Percentiles rank a stretch among this genome's conserved stretches.
Conservation (phyloP, 2,797 vertebrate species). For the Linurgus olivaceus region DNA sequence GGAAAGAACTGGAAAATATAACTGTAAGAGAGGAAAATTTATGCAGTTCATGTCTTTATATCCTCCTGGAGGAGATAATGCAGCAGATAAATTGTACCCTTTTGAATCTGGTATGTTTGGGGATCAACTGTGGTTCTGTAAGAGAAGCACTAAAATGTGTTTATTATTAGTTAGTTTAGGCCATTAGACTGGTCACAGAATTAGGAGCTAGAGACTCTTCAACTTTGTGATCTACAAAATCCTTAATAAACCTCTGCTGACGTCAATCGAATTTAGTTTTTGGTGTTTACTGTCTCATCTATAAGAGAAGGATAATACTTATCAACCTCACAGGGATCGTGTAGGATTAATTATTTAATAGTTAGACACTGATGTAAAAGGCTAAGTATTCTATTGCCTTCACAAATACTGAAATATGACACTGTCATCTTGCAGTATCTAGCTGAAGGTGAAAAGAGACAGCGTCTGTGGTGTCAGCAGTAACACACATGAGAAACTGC, state of each 20-base stretch:
- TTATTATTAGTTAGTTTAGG: background rate
- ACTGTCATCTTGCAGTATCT: background rate
- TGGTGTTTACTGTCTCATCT: background rate
- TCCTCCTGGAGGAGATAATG: background rate
- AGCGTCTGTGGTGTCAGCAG: background rate
- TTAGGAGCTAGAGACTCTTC: background rate
- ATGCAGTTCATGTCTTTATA: background rate
- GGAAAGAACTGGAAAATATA: background rate
- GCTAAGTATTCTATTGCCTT: background rate
- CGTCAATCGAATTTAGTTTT: background rate
- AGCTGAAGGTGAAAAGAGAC: background rate
- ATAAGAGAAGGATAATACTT: constrained; percentile 24
- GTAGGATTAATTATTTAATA: constrained; percentile 43
- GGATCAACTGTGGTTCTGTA: background rate
- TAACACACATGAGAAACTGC: background rate
- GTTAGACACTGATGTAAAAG: background rate
- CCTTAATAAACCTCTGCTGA: background rate
- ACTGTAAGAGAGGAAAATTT: background rate
- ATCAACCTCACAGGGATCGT: background rate
- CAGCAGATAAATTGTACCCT: background rate
- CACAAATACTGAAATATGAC: background rate
- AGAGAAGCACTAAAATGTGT: background rate
- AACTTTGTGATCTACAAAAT: background rate
- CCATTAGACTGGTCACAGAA: background rate
- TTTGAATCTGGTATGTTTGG: background rate